Base-by-base conservation (phyloP, 2,113 vertebrate genomes). In the Hassar affinis region DNA sequence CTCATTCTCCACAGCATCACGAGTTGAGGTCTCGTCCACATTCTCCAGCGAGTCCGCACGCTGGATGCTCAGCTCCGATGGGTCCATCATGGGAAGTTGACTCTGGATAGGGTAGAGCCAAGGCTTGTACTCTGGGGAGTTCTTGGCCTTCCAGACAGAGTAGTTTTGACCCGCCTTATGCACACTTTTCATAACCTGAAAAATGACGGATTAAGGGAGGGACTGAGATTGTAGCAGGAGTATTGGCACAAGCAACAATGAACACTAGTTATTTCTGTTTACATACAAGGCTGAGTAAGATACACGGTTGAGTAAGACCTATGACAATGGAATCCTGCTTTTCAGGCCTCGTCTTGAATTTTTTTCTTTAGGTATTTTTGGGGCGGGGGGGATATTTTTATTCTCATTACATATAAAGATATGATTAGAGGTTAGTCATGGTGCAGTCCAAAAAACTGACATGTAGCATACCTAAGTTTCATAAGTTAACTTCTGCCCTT, bases 101-200 rank as follows among this genome's bases (percentile, higher is more conserved):
- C 59, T 94, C 92, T 96, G 95, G 76, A 93, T 91, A 0, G 95
- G 94, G 85, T 92, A 80, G 22, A 94, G 78, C 95, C 96, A 95
- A 0, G 95, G 94, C 84, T 96, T 95, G 2, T 82, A 5, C 42
- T 89, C 80, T 0, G 92, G 90, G 3, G 74, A 85, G 77, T 95
- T 91, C 79, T 91, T 66, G 74, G 54, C 49, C 80, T 97, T 96
- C 95, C 95, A 95, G 47, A 87, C 86, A 0, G 81, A 71, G 83
- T 95, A 95, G 77, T 91, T 88, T 81, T 93, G 79, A 1, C 93
- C 94, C 0, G 95, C 94, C 89, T 90, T 91, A 87, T 93, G 89
- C n/a, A 94, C 87, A 81, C 89, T 86, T 86, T 84, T 93, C 91
- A 96, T 78, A 84, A 95, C 91, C 96, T 95, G 83, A 12, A 85